Evolutionary conservation across 1,140 invertebrate genomes (phyloP), one percentile per base, ranked within the genome.

Genomic region (Lepidurus arcticus): DNA sequence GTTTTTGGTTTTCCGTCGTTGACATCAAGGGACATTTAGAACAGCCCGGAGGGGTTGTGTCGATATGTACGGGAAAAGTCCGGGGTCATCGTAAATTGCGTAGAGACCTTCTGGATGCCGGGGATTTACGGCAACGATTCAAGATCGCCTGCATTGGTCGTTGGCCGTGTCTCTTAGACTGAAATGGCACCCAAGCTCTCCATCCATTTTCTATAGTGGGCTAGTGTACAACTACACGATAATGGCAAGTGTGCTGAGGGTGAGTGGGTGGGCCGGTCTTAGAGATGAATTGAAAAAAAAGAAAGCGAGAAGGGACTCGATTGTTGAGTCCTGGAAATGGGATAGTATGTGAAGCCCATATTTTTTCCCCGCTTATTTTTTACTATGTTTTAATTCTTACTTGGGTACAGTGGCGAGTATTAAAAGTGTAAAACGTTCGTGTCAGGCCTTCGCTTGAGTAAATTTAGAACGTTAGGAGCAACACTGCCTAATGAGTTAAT

Each of bases 71-170:
- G 13, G 53, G 4, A 65, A 21, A 65, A 65, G 21, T n/a, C 16
- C 6, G 21, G 53, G 53, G 53, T 65, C 53, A 65, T 65, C 53
- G 53, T 65, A 65, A 65, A 65, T 65, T 65, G 53, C 53, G 53
- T 65, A 65, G 53, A 65, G 53, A 65, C 53, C 53, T 65, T 65
- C 53, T 65, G 53, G 53, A 65, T 65, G 8, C 53, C 34, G 7
- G 21, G 53, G 53, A 65, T 65, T 65, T 65, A 65, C 53, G 53
- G 53, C 53, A 65, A 65, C 53, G 53, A 65, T 65, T 65, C 53
- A 65, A 65, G 53, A 65, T 65, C 47, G 47, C 47, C 13, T 65
- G 53, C 21, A 65, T 8, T 21, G n/a, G 53, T 65, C 53, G 53
- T 65, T 65, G 53, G 16, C 21, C 53, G 53, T 21, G 53, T 65